Base-by-base conservation (phyloP, 2,113 vertebrate species). In the Poecilia latipinna region DNA sequence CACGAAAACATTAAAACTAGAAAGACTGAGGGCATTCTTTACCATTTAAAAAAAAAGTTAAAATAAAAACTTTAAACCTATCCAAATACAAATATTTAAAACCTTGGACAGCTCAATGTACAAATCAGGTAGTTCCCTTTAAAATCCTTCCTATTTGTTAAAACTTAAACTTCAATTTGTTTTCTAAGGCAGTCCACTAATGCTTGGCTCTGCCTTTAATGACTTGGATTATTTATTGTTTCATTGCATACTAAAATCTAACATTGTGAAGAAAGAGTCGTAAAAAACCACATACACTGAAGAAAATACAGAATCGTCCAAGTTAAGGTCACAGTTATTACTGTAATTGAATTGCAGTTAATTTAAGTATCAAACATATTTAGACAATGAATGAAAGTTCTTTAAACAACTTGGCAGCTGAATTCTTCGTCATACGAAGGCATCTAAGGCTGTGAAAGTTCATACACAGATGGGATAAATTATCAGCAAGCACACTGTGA, bases 1-100 rank as follows among this genome's bases (percentile, higher is more conserved):
- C 10, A 31, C 35, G n/a, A 70, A 79, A 75, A 80, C 32, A 28
- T 70, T 68, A 24, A 37, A 42, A 48, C 26, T 51, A 48, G 39
- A 61, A 15, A 29, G 69, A 62, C 19, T 19, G 0, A 26, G 64
- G 62, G 71, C 8, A 48, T 57, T 4, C n/a, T n/a, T 57, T 10
- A 24, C 17, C 22, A 57, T 57, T 10, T 32, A 5, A 31, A 17
- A 31, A 15, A 0, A 61, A 28, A 28, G 3, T 28, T 3, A 37
- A 42, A 39, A 39, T 15, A 42, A 15, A 26, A 65, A 24, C 12
- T 35, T 12, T 15, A 35, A 65, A 24, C 31, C 26, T 32, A 29
- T 31, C 11, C 61, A 31, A 31, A 62, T 13, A 19, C 61, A 31
- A 31, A 19, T 48, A 39, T 39, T 39, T 39, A 44, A 44, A 13